Base-by-base conservation (phyloP, 2,888 invertebrate genomes). In the Leptinotarsa tumamoca region DNA sequence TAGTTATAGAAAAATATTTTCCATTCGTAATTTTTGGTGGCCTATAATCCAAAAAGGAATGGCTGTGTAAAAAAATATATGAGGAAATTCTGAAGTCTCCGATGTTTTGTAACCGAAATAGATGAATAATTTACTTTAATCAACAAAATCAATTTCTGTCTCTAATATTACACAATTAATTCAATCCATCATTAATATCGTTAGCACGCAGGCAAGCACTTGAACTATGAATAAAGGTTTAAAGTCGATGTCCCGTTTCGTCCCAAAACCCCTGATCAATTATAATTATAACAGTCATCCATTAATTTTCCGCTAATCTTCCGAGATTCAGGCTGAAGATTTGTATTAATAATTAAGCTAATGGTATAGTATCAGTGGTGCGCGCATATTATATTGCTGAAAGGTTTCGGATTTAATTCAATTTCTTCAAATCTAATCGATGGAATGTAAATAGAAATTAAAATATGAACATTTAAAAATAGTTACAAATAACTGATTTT, bases 281-380 rank as follows among this genome's bases (percentile, higher is more conserved):
- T 43, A 63, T 23, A 63, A 63, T 63, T 63, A 63, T 43, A 63
- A 63, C 43, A 18, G 63, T 63, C 27, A 63, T 63, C 63, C 63
- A 63, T 63, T 63, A 63, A 63, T 63, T 63, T 63, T 63, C n/a
- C 63, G 33, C 58, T 58, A 58, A 58, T 58, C 58, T 43, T 43
- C 63, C 10, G 63, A 63, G 27, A 63, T 63, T 58, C 58, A 58
- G 58, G 58, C 63, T 63, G 10, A 27, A 18, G 63, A 63, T 27
- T 33, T 43, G n/a, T 63, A 33, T 33, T 18, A 63, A 43, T 43
- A 63, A 63, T 63, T 63, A 63, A 14, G n/a, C 17, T 63, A 63
- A 63, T 43, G n/a, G 63, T 4, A 21, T 58, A 23, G 14, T 14
- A 23, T 21, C 58, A 58, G 23, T 4, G 58, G 58, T 13, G 18